Conservation (phyloP, 2,113 vertebrate species). For the Lepus americanus region DNA sequence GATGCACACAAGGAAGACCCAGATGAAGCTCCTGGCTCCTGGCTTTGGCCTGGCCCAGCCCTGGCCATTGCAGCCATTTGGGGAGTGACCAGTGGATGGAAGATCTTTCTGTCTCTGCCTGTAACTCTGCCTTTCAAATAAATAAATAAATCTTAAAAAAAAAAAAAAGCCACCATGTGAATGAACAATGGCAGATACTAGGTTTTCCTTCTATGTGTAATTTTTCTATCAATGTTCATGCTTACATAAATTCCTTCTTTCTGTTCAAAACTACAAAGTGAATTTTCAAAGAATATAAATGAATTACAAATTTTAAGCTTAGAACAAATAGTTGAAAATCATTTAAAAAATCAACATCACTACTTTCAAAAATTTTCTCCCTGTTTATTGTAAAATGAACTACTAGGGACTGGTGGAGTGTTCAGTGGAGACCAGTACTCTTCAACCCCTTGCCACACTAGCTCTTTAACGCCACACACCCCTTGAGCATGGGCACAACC, state of each 20-base stretch:
- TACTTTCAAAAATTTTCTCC: neutral
- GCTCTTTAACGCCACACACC: neutral
- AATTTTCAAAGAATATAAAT: slow-evolving; percentile 9
- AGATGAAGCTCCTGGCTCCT: no score
- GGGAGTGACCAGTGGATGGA: no score
- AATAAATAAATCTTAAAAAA: neutral
- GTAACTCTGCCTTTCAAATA: no score
- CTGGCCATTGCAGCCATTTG: no score
- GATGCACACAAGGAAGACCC: no score
- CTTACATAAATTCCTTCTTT: neutral
- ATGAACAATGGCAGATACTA: neutral
- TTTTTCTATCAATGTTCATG: neutral
- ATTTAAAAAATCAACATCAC: neutral
- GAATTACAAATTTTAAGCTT: neutral
- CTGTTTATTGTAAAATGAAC: neutral
- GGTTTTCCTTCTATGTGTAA: neutral
- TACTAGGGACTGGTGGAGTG: neutral
- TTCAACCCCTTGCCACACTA: neutral
- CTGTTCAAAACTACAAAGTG: neutral
- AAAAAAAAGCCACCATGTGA: neutral
- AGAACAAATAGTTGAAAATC: neutral
- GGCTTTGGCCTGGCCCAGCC: no score
- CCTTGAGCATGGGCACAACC: neutral
- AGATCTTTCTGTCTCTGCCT: no score
- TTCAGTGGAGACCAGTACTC: neutral